These are phyloP conservation scores for Andrena trimmerana DNA, from an alignment of 2,888 invertebrate species.

Conservation along the genomic window DNA sequence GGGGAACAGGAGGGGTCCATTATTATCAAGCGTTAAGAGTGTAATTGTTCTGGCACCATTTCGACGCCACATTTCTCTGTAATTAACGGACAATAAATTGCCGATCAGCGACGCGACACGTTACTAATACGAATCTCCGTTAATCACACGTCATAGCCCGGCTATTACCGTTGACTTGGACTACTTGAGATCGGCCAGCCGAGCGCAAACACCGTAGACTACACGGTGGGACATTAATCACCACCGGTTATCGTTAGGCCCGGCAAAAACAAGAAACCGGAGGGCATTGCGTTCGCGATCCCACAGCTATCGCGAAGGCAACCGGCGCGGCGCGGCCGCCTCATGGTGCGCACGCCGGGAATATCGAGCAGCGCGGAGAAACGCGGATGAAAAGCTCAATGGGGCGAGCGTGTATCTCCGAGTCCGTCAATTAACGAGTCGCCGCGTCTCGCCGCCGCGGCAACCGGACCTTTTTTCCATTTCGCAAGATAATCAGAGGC, in stretches of 20 bases:
- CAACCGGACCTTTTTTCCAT: constrained; percentile 23
- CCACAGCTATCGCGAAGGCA: not conserved
- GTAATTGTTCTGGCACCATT: no score
- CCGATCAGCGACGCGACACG: not conserved
- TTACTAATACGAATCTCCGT: not conserved
- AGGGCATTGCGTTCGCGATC: not conserved
- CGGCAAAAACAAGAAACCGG: constrained; percentile 1
- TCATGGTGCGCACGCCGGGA: not conserved
- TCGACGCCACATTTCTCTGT: no score
- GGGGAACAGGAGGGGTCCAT: no score
- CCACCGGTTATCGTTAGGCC: not conserved
- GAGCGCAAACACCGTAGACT: not conserved
- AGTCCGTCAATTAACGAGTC: constrained; percentile 60
- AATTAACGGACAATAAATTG: not conserved
- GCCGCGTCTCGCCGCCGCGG: constrained; percentile 15
- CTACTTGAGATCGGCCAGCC: not conserved
- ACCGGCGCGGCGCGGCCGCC: not conserved
- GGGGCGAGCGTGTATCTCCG: constrained; percentile 30
- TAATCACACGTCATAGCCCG: constrained; percentile 13
- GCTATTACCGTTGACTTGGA: not conserved
- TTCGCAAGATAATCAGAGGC: constrained; percentile 60
- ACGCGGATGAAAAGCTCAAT: constrained; percentile 35
- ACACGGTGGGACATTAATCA: not conserved
- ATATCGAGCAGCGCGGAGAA: constrained; percentile 8
- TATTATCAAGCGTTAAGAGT: no score